These are phyloP conservation scores for Poecile montanus DNA, from an alignment of 2,797 vertebrate genomes.

Conservation along the genomic window DNA sequence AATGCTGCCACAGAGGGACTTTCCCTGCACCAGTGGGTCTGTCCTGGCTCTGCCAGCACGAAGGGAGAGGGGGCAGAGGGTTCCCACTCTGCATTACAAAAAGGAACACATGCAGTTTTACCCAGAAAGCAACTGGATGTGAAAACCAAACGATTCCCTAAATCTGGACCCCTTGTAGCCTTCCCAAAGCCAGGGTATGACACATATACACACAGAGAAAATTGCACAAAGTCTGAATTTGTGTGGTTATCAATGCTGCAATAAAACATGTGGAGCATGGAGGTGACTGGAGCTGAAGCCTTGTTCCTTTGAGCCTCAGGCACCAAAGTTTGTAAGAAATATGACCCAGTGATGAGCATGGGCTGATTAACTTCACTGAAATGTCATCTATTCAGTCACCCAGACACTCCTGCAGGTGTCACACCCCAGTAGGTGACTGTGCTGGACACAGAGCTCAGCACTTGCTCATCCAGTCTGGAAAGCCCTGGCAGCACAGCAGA, in stretches of 20 bases:
- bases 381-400: background rate
- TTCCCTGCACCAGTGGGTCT: background rate
- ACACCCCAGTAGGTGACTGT: fast-evolving
- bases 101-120: background rate
- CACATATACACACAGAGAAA: fast-evolving
- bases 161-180: fast-evolving
- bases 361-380: background rate
- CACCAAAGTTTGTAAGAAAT: background rate
- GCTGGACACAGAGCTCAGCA: background rate
- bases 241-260: background rate
- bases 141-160: background rate
- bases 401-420: background rate
- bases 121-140: background rate
- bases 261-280: background rate
- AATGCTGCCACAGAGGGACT: background rate
- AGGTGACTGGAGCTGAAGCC: background rate
- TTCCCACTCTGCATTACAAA: background rate
- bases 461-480: fast-evolving
- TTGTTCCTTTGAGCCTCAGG: fast-evolving
- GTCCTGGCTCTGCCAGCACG: background rate
- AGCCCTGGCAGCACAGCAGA: background rate
- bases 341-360: fast-evolving
- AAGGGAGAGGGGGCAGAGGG: background rate
- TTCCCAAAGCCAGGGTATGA: background rate
- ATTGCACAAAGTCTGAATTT: background rate